Percentiles rank a stretch among this genome's conserved stretches.
phyloP scores from a whole-genome alignment of 2,113 vertebrate genomes.

The Pteruthius melanotis region DNA sequence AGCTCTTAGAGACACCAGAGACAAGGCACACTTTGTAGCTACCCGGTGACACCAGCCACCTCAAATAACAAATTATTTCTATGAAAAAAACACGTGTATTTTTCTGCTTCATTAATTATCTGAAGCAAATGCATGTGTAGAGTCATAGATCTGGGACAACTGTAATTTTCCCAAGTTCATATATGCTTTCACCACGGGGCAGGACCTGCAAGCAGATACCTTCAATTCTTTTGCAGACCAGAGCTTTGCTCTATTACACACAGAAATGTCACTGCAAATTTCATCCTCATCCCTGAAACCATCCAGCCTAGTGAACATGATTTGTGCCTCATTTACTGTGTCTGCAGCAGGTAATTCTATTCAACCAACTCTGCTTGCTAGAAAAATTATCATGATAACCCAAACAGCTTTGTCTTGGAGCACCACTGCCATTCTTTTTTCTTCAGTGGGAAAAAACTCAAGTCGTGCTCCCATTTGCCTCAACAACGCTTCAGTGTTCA shows the following conservation, averaged over 20 bases:
- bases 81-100: background rate
- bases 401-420: background rate
- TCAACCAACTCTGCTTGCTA: background rate
- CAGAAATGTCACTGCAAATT: conserved; percentile 1
- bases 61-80: background rate
- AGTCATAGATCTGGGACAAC: background rate
- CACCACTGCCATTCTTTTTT: background rate
- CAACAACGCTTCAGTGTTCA: background rate
- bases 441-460: background rate
- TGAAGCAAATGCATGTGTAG: background rate
- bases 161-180: background rate
- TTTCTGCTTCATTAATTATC: background rate
- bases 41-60: background rate
- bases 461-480: background rate
- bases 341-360: background rate
- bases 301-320: background rate
- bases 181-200: background rate
- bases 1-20: background rate
- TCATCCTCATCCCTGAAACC: background rate
- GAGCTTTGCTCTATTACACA: background rate
- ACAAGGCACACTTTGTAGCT: background rate
- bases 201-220: accelerated
- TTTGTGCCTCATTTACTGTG: background rate
- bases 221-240: background rate
- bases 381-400: conserved; percentile 1